Conservation (phyloP, 2,113 vertebrate genomes). For the Tauraco erythrolophus region DNA sequence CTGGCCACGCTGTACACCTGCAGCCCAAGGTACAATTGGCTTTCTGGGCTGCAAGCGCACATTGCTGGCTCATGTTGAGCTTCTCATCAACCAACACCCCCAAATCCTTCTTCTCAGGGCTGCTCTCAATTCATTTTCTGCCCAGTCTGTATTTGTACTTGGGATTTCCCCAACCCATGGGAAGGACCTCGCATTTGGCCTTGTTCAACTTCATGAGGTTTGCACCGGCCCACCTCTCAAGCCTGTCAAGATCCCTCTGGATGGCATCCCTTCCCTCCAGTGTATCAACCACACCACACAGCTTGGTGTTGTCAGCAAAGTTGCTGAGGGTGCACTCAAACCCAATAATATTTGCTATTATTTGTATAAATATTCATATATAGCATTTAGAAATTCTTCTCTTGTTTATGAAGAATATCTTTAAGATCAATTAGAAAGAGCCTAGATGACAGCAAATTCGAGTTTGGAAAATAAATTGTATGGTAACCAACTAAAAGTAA, state of each 20-base stretch:
- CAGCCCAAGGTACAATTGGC: no score
- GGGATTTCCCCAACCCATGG: neutral
- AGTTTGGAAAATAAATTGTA: neutral
- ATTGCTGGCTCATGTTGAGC: no score
- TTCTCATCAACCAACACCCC: no score
- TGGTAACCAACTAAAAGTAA: neutral
- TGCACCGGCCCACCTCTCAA: accelerated
- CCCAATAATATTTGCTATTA: neutral
- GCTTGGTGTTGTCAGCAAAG: neutral
- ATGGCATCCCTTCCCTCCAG: neutral
- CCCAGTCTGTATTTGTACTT: neutral
- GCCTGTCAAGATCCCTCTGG: neutral
- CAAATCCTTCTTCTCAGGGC: no score
- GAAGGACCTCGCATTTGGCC: neutral
- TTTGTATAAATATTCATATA: neutral
- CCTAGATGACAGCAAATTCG: neutral
- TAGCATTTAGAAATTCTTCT: neutral
- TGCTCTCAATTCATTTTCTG: no score
- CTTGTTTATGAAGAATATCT: neutral
- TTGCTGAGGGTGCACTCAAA: neutral
- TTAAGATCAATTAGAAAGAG: neutral
- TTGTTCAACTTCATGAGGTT: neutral
- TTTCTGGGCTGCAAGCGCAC: no score
- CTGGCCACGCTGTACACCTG: no score
- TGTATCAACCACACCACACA: no score